Percentiles rank a stretch among this genome's conserved stretches.
Conservation (phyloP, 2,888 invertebrate genomes). For the Hydroisotoma schaefferi region DNA sequence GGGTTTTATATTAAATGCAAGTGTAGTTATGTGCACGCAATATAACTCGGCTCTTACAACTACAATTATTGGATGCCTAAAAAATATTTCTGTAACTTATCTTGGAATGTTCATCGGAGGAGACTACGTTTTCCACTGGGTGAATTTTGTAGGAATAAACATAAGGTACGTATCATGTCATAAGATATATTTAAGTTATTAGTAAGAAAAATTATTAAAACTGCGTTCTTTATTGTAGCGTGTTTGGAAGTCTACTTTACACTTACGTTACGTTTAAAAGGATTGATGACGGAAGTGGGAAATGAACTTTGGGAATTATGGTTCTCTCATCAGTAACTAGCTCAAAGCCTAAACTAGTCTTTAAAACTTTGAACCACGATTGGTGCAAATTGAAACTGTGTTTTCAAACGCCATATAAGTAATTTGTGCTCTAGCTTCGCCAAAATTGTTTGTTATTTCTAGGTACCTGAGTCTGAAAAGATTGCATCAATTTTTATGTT, state of each 20-base stretch:
- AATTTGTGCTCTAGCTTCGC: background rate
- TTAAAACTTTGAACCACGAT: background rate
- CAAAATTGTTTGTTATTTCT: background rate
- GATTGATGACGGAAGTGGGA: constrained; percentile 51
- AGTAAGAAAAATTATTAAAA: background rate
- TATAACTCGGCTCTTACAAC: constrained; percentile 98
- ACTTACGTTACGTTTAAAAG: constrained; percentile 80
- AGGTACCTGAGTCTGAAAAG: background rate
- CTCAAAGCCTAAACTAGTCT: too few species aligned
- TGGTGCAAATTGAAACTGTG: background rate
- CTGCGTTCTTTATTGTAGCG: constrained; percentile 51
- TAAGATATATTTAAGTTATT: background rate
- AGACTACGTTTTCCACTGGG: constrained; percentile 90
- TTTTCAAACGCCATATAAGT: too few species aligned
- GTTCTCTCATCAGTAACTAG: too few species aligned
- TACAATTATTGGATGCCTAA: constrained; percentile 95
- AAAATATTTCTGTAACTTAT: constrained; percentile 96
- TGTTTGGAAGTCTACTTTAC: constrained; percentile 77
- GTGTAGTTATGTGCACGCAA: constrained; percentile 91
- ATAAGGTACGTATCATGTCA: constrained; percentile 62
- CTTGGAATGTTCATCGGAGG: constrained; percentile 97
- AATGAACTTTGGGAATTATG: too few species aligned
- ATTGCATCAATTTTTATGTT: background rate
- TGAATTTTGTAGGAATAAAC: constrained; percentile 94
- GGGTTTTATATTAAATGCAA: constrained; percentile 94